Base-by-base conservation (phyloP, 2,888 invertebrate species). In the Diloba caeruleocephala region DNA sequence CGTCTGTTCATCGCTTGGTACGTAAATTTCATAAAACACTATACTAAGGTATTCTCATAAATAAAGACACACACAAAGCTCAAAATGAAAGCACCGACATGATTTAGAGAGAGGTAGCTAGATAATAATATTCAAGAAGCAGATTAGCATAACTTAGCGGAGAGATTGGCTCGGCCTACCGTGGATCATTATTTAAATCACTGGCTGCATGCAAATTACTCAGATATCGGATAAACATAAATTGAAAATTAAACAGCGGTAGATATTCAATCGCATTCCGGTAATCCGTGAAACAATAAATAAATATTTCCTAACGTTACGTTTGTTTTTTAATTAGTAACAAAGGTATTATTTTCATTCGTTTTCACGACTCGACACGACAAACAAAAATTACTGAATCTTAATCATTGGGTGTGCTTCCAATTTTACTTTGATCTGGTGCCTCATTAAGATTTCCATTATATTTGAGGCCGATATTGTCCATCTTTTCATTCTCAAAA, bases 61-160 rank as follows among this genome's bases (percentile, higher is more conserved):
- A 84, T 80, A 81, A 76, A 66, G 71, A 66, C 70, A 71, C 68
- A 73, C 71, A 80, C 71, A 82, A 80, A 78, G 74, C 71, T 69
- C 67, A 71, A 77, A 79, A 78, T 71, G 70, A 71, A 79, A 74
- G 71, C 34, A 61, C 74, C 60, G 60, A 66, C 69, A 76, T 79
- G 75, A 79, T 77, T 74, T 76, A 79, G 65, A 65, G 65, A 58
- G 62, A 66, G 62, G 70, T 71, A 68, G 61, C 63, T 65, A 69
- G 64, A 78, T 79, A 76, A 82, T 77, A 79, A 78, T 78, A 80
- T 81, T 81, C 78, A 70, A 76, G 74, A 61, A 71, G 66, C 65
- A 71, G 79, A 85, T 86, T 84, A 82, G 61, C 84, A 83, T 86
- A 84, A 83, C 74, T 84, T 82, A 78, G 71, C 70, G 67, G 71